Percentiles rank a stretch among this genome's conserved stretches.
phyloP scores from a whole-genome alignment of 1,140 invertebrate genomes.

The Hesperophylax magnus region DNA sequence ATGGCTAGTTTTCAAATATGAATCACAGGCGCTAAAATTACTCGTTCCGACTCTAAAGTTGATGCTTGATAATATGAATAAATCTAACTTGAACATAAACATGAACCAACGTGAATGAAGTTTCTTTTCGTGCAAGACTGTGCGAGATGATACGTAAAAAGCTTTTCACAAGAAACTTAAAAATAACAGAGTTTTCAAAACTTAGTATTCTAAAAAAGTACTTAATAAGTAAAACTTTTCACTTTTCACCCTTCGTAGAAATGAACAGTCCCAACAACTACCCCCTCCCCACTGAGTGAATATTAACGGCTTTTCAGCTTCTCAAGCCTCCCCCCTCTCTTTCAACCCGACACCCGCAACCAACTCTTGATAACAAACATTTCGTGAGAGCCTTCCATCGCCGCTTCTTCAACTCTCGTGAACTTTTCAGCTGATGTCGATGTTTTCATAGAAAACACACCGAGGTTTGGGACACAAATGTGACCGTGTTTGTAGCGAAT shows the following conservation, averaged over 20 bases:
- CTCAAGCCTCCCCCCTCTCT: slow-evolving; percentile 39
- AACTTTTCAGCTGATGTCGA: slow-evolving; percentile 53
- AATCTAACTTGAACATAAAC: background rate
- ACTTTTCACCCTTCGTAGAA: slow-evolving; percentile 44
- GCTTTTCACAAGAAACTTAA: background rate
- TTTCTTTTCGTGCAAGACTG: background rate
- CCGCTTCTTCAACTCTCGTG: slow-evolving; percentile 20
- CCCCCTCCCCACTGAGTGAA: slow-evolving; percentile 44
- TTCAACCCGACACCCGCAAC: slow-evolving; percentile 26
- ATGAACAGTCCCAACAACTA: slow-evolving; percentile 42
- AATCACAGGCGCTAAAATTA: too few species aligned
- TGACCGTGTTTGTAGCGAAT: slow-evolving; percentile 48
- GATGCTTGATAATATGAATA: too few species aligned
- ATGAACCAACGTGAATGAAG: background rate
- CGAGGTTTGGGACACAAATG: slow-evolving; percentile 43
- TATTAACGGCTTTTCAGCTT: slow-evolving; percentile 55
- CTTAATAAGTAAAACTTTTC: slow-evolving; percentile 39
- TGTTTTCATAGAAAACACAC: slow-evolving; percentile 53
- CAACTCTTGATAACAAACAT: slow-evolving; percentile 46
- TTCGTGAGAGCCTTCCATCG: slow-evolving; percentile 31
- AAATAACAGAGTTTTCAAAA: background rate
- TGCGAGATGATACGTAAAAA: background rate
- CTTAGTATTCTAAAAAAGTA: slow-evolving; percentile 14
- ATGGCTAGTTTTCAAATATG: too few species aligned
- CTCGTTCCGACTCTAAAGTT: too few species aligned